These are phyloP conservation scores for Tinea pellionella DNA, from an alignment of 2,888 invertebrate species.

Conservation along the genomic window DNA sequence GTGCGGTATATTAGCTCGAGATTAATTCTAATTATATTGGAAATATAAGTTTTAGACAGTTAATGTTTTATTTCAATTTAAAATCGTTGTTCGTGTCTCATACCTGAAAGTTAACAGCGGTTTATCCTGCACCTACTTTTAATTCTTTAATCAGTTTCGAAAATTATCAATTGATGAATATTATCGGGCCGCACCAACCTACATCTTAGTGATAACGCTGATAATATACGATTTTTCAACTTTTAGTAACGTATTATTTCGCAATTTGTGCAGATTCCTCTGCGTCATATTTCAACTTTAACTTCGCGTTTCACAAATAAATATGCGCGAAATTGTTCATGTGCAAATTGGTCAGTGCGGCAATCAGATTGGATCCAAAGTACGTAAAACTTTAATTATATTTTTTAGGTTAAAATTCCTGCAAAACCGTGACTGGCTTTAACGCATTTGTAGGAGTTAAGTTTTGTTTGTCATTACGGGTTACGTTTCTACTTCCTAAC, in stretches of 20 bases:
- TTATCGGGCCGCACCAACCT: neutral
- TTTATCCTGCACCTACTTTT: neutral
- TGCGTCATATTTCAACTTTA: too few relatives aligned
- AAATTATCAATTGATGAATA: neutral
- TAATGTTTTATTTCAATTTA: too few relatives aligned
- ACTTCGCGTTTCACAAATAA: too few relatives aligned
- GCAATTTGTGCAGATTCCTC: too few relatives aligned
- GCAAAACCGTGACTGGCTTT: too few relatives aligned
- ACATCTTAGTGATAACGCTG: neutral
- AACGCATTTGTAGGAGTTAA: too few relatives aligned
- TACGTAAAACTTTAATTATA: constrained; percentile 26
- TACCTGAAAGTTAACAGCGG: neutral
- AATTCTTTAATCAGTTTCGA: neutral
- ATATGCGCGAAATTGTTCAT: constrained; percentile 76
- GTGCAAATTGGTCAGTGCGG: constrained; percentile 76
- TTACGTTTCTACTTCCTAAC: too few relatives aligned
- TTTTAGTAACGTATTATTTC: neutral
- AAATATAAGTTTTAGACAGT: too few relatives aligned
- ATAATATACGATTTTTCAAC: neutral
- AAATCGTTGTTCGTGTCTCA: too few relatives aligned
- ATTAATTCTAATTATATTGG: too few relatives aligned
- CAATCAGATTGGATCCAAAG: constrained; percentile 76
- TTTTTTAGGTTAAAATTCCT: neutral
- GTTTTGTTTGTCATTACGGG: too few relatives aligned
- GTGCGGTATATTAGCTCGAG: too few relatives aligned